These are phyloP conservation scores for Dryadula phaetusa DNA, from an alignment of 2,888 invertebrate genomes.

Conservation along the genomic window DNA sequence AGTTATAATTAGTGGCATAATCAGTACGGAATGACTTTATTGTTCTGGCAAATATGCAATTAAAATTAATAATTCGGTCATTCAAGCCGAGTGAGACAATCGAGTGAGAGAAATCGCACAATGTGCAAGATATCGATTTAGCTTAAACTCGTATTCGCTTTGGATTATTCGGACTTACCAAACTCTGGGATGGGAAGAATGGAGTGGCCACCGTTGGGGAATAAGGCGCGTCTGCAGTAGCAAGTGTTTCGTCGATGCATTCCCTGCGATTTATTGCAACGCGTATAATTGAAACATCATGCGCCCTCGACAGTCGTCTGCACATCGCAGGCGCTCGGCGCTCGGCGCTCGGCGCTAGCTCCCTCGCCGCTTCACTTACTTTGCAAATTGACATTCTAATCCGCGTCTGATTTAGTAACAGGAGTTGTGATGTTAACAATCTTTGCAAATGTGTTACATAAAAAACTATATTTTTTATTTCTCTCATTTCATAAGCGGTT, in stretches of 20 bases:
- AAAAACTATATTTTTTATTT: no score
- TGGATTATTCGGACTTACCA: slow-evolving; percentile 41
- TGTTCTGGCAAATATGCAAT: slow-evolving; percentile 19
- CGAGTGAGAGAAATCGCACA: slow-evolving; percentile 3
- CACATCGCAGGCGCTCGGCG: neutral
- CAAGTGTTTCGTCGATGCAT: slow-evolving; percentile 9
- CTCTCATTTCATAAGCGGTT: no score
- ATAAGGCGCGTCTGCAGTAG: neutral
- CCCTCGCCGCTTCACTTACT: slow-evolving; percentile 22
- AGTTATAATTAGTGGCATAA: neutral
- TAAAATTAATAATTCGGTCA: slow-evolving; percentile 19
- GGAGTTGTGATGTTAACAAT: slow-evolving; percentile 1
- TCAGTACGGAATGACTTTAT: slow-evolving; percentile 13
- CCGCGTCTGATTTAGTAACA: slow-evolving; percentile 11
- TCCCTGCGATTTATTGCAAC: slow-evolving; percentile 34
- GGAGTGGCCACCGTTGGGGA: neutral
- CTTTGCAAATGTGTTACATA: neutral
- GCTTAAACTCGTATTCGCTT: slow-evolving; percentile 31
- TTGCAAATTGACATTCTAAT: slow-evolving; percentile 9
- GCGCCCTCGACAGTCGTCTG: neutral
- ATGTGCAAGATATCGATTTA: slow-evolving; percentile 41
- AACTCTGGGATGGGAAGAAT: neutral
- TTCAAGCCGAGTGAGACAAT: slow-evolving; percentile 24
- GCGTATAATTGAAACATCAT: slow-evolving; percentile 42
- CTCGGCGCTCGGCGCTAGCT: neutral